Conservation (phyloP, 2,888 invertebrate genomes). For the Synanthedon tipuliformis region DNA sequence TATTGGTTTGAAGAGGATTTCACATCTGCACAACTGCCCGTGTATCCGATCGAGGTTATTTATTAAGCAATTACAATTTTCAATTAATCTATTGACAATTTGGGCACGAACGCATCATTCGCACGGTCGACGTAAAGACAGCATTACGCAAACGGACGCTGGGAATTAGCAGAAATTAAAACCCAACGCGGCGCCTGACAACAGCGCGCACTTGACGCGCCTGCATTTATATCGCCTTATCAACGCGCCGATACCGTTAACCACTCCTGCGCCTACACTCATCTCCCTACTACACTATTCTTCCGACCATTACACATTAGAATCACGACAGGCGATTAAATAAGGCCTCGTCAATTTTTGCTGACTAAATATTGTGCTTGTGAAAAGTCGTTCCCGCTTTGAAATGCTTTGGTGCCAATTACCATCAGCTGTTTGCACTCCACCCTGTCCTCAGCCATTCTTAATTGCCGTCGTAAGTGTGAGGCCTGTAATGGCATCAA, state of each 20-base stretch:
- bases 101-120: neutral
- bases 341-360: no score
- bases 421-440: no score
- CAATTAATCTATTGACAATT: neutral
- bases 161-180: constrained; percentile 7
- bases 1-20: no score
- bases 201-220: constrained; percentile 6
- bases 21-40: no score
- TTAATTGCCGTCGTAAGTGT: no score
- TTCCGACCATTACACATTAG: neutral
- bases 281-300: constrained; percentile 2
- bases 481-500: no score
- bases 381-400: no score
- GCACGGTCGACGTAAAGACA: neutral
- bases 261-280: neutral
- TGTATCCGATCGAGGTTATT: neutral
- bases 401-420: no score
- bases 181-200: constrained; percentile 7
- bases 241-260: constrained; percentile 7
- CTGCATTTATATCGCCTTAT: constrained; percentile 8
- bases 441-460: no score
- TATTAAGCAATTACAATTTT: neutral
- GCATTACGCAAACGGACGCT: neutral
- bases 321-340: neutral
- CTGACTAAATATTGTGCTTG: no score